These are phyloP conservation scores for Emmelina monodactyla DNA, from an alignment of 2,888 invertebrate species.

Conservation along the genomic window DNA sequence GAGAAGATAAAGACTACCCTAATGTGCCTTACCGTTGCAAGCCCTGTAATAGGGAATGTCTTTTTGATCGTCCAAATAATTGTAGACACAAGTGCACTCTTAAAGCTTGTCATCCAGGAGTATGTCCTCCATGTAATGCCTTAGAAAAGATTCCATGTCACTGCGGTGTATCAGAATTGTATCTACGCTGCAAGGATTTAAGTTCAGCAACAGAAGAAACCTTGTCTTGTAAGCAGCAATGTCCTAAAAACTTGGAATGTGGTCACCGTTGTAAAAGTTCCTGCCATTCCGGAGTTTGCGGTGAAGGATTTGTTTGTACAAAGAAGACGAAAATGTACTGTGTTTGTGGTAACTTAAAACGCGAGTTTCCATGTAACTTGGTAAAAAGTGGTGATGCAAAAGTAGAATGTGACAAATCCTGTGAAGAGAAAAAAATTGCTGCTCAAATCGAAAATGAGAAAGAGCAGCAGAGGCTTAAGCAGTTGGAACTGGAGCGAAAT, in stretches of 20 bases:
- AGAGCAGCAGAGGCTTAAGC: conserved; percentile 63
- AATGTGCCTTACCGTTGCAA: conserved; percentile 54
- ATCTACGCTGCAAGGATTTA: conserved; percentile 77
- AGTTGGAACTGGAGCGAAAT: conserved; percentile 72
- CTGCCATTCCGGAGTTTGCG: conserved; percentile 79
- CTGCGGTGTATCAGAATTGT: conserved; percentile 79
- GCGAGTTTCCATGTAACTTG: conserved; percentile 73
- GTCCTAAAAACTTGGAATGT: conserved; percentile 86
- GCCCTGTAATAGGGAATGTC: conserved; percentile 63
- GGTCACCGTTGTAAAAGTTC: conserved; percentile 80
- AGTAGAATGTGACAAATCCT: conserved; percentile 71
- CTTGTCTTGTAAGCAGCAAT: conserved; percentile 81
- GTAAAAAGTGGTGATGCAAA: conserved; percentile 47
- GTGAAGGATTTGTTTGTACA: conserved; percentile 71
- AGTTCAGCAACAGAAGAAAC: conserved; percentile 54
- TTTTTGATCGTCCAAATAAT: conserved; percentile 70
- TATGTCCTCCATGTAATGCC: conserved; percentile 78
- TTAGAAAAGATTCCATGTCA: conserved; percentile 79
- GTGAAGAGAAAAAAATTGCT: conserved; percentile 65
- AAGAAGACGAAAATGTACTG: conserved; percentile 84
- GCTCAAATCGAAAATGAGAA: conserved; percentile 59
- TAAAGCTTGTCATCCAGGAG: conserved; percentile 74
- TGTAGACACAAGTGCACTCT: conserved; percentile 79
- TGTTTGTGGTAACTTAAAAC: conserved; percentile 78
- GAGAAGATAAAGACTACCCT: conserved; percentile 32